Evolutionary conservation across 2,113 vertebrate species (phyloP), one percentile per base, ranked within the genome.

Genomic region (Saimiri boliviensis): DNA sequence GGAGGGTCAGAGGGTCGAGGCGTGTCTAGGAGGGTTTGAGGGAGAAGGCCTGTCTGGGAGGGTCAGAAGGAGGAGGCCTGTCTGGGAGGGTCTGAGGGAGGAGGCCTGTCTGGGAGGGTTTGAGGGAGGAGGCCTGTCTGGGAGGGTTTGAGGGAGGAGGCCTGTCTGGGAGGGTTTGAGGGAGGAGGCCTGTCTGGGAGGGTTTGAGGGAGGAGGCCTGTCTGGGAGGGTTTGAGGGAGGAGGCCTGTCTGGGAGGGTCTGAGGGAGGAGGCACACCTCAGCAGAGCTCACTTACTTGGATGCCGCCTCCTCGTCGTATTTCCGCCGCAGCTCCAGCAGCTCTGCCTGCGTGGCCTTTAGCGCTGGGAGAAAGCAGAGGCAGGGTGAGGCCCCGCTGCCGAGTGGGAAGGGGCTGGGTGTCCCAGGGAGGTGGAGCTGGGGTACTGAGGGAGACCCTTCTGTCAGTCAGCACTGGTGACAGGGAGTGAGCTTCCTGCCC

Each of bases 291-390:
- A 98, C 99, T 99, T 98, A 99, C 99, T 99, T 99, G 98, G 99
- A 99, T 0, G 99, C 99, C 0, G 99, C 99, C 98, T 99, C 99
- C 97, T 99, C 99, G 40, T 99, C 99, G 66, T 99, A 99, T 99
- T 99, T 99, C 97, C 99, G 99, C 94, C 98, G 98, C 98, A 99
- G 99, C 97, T 99, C 99, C 95, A 99, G 98, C 95, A 99, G 99
- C 98, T 99, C 99, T 0, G 99, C 99, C 98, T 99, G 99, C 0
- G 99, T 99, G 76, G 99, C 98, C 98, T 98, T 99, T 97, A 99
- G 96, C 45, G 99, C 99, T 99, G 98, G 90, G 85, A 58, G 66
- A 89, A 35, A 6, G 32, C 60, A 82, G 82, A 27, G 60, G 21
- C 25, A 3, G 35, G 45, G 37, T 96, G 93, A 97, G 86, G 49